These are phyloP conservation scores for Saguinus imperator DNA, from an alignment of 2,113 vertebrate species.

Conservation along the genomic window DNA sequence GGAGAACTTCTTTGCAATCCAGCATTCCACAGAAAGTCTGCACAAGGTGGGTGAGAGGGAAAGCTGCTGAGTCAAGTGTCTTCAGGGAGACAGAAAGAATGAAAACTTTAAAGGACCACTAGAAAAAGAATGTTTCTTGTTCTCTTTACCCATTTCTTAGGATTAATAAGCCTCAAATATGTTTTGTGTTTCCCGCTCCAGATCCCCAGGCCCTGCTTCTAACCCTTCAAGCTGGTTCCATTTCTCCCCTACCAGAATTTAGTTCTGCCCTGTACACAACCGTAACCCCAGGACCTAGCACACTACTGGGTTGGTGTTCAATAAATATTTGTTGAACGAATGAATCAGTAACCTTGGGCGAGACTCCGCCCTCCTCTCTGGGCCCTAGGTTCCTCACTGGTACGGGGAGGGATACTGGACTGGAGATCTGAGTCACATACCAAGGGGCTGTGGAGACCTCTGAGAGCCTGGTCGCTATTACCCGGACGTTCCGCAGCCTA, in stretches of 20 bases:
- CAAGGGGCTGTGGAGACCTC: not conserved
- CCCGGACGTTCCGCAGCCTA: not conserved
- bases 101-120: not conserved
- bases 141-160: not conserved
- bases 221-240: not conserved
- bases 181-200: not conserved
- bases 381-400: not conserved
- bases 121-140: not conserved
- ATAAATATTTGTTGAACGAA: not conserved
- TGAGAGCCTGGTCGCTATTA: not conserved
- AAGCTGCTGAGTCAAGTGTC: not conserved
- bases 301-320: not conserved
- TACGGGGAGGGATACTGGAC: not conserved
- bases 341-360: not conserved
- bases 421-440: not conserved
- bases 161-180: not conserved
- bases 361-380: not conserved
- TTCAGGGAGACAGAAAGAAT: not conserved
- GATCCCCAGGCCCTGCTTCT: not conserved
- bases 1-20: not conserved
- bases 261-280: not conserved
- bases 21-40: not conserved
- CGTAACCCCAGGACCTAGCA: not conserved
- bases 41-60: not conserved
- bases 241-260: not conserved